Base-by-base conservation (phyloP, 2,888 invertebrate genomes). In the Seira musarum region DNA sequence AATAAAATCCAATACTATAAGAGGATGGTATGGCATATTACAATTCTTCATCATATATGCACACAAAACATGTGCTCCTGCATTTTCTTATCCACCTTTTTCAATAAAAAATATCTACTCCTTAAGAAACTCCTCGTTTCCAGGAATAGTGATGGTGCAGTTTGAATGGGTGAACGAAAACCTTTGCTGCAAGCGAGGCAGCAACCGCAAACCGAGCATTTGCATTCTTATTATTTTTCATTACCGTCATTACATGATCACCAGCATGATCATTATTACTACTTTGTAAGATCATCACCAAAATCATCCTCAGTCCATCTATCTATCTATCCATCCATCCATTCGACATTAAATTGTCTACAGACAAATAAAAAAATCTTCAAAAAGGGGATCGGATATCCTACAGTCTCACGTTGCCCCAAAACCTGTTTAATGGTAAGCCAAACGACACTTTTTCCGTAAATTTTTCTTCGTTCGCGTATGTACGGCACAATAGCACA, bases 101-200 rank as follows among this genome's bases (percentile, higher is more conserved):
- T n/a, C n/a, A n/a, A 40, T 6, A 40, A 40, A 40, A 40, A 40
- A 40, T 40, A n/a, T 65, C 17, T 57, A 40, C 69, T 69, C 77
- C 77, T 68, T 67, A 76, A 81, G 78, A 83, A 82, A 82, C 76
- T 77, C 82, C 78, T 24, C 70, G 75, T 83, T 86, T 86, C 86
- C 85, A 78, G 84, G 86, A 86, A 86, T 82, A 84, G 80, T 85
- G 86, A 86, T 84, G 82, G 81, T 70, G 86, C 86, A 84, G 80
- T 82, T 83, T 82, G 68, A 68, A 68, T 67, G 75, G 67, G 67
- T 79, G 81, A 84, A 82, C 75, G 80, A 75, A 81, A 80, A 76
- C 84, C 77, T 75, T 74, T 61, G 68, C 63, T 64, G 40, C 65
- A 73, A 68, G 65, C 68, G 68, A 67, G 46, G 68, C 69, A 64